Base-by-base conservation (phyloP, 1,140 invertebrate species). In the Drosophila rufa region DNA sequence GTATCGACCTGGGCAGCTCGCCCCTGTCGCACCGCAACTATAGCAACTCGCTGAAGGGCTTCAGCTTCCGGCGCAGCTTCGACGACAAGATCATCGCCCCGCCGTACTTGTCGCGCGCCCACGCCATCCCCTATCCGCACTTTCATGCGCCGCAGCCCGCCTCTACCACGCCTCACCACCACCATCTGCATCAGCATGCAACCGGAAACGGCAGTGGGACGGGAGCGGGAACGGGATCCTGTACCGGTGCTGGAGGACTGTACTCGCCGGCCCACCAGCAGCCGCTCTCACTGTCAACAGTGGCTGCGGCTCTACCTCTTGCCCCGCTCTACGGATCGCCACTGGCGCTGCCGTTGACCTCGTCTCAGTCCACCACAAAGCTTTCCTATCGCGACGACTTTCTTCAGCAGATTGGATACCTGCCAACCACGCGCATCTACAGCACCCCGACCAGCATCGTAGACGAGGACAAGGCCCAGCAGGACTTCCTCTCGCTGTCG, bases 401-500 rank as follows among this genome's bases (percentile, higher is more conserved):
- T 67, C 79, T 92, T 11, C 91, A 92, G 75, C 91, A 92, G 83
- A 92, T 92, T 85, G 91, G 91, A 59, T 92, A 92, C 70, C 73
- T 92, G 91, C 91, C 91, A 75, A 92, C 91, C 15, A 92, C 91
- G 27, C 91, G 91, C 66, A 92, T 92, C 66, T 92, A 87, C 69
- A 92, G 89, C 73, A 92, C 89, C n/a, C 85, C 90, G 51, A 92
- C 85, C 40, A 92, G 91, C 75, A 81, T 85, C 56, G 90, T 92
- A 38, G 92, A 92, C 74, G 92, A 92, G 80, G 92, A 92, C 69
- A 91, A 90, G 62, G 89, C 91, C 1, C 92, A 92, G 80, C 91
- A 92, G 77, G 92, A 93, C 46, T 93, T 93, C 68, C 81, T 94
- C 56, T 94, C 93, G 33, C 71, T 94, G 42, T 94, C 93, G 6